Base-by-base conservation (phyloP, 1,140 invertebrate species). In the Oryzaephilus surinamensis region DNA sequence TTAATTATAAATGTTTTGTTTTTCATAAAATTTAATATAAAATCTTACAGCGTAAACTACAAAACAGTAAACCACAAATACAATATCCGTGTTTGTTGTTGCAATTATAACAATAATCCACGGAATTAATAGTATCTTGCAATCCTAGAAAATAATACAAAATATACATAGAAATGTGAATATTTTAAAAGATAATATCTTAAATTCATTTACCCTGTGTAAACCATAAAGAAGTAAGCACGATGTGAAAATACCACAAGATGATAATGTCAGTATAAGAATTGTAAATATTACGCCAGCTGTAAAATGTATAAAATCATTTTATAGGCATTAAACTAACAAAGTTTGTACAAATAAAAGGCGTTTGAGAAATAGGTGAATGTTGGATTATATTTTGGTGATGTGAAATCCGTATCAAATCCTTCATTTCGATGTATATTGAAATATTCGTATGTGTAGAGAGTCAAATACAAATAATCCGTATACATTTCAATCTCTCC, bases 171-270 rank as follows among this genome's bases (percentile, higher is more conserved):
- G 17, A 26, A 8, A 26, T 16, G n/a, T 33, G n/a, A 28, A 18
- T 23, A 16, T 34, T 7, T 20, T 33, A 1, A 10, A 15, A 32
- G 17, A 43, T n/a, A 32, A 12, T 24, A 33, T 23, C 2, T 32
- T 43, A n/a, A 18, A 38, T 46, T n/a, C n/a, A n/a, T 50, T 60
- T 61, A 73, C 71, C 61, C 60, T 66, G 27, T 64, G 60, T 16
- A 73, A 46, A 37, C 70, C 71, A 35, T 65, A 65, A 27, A 71
- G 42, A 18, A 74, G 60, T 20, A 71, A 50, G n/a, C 67, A 37
- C 8, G 66, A 66, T 27, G 67, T 65, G 15, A 71, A 32, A 4
- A 72, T 53, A 6, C 71, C 70, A 27, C 55, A 61, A 6, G 60
- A 64, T 11, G 67, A 67, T 38, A 65, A 64, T 26, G 61, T 43